Evolutionary conservation across 2,113 vertebrate species (phyloP), one percentile per base, ranked within the genome.

Genomic region (Tichodroma muraria): DNA sequence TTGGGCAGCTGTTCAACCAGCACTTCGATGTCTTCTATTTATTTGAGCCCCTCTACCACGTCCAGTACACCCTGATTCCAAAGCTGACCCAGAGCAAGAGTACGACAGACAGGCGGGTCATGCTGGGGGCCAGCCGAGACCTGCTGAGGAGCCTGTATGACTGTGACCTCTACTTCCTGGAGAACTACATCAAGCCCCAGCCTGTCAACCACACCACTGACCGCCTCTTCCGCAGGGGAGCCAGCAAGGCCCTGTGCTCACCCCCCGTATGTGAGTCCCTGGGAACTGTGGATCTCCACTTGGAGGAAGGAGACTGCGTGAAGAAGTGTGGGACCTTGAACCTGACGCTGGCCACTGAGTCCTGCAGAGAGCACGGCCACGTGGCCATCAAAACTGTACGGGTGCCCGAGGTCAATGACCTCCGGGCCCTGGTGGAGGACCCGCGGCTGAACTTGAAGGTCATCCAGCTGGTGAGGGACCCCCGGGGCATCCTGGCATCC

Each of bases 11-110:
- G 88, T 98, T 99, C 95, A 99, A 99, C 97, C 99, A 99, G 96
- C 99, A 99, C 97, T 98, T 98, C 11, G 98, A 99, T 88, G 98
- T 99, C 75, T 99, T 99, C 97, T 99, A 99, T 98, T 98, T 99
- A 97, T 99, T 99, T 11, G 99, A 99, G 97, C 99, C 99, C 25
- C 99, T 99, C 44, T 99, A 99, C 95, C 99, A 99, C 2, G 99
- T 99, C 47, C 99, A 99, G 97, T 98, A 98, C 71, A 98, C 98
- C 7, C 97, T 99, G 87, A 98, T 99, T 65, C 99, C 99, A 23
- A 98, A 98, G 70, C 97, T 99, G 93, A 98, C 98, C 10, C 98
- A 99, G 96, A 98, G 98, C 97, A 98, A 98, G 94, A 98, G 98
- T 47, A 97, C 98, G 0, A 97, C 97, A 0, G 99, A 99, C 93